phyloP scores from a whole-genome alignment of 64 coral and sea anemone species.

The Acropora yongei region DNA sequence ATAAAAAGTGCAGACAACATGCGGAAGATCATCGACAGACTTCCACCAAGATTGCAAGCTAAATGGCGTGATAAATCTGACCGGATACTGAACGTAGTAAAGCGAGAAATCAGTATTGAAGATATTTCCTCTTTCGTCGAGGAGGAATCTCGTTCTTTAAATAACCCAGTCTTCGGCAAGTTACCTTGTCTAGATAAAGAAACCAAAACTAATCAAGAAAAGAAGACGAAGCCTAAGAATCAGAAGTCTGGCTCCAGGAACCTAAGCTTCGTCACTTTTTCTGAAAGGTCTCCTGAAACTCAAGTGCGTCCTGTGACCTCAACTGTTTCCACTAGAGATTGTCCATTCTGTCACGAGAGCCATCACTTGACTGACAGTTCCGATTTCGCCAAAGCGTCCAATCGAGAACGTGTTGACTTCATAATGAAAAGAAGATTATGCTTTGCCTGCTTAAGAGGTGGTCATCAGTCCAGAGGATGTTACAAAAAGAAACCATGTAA shows the following conservation, averaged over 20 bases:
- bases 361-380: not conserved
- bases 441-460: conserved; percentile 26
- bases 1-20: no score
- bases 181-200: not conserved
- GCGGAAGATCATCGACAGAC: conserved; percentile 17
- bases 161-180: conserved; percentile 11
- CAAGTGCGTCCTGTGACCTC: not conserved
- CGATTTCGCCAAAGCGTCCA: no score
- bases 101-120: conserved; percentile 44
- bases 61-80: conserved; percentile 48
- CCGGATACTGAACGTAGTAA: conserved; percentile 4
- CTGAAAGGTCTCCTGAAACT: not conserved
- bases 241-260: no score
- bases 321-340: not conserved
- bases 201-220: not conserved
- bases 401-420: not conserved
- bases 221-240: no score
- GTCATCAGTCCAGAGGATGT: not conserved
- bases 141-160: conserved; percentile 9
- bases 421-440: conserved; percentile 22
- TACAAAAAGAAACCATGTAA: conserved; percentile 40
- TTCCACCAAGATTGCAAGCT: conserved; percentile 11
- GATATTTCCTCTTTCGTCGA: conserved; percentile 57
- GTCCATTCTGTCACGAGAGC: not conserved
- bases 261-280: not conserved